These are phyloP conservation scores for Pipa parva DNA, from an alignment of 2,113 vertebrate species.

Conservation along the genomic window DNA sequence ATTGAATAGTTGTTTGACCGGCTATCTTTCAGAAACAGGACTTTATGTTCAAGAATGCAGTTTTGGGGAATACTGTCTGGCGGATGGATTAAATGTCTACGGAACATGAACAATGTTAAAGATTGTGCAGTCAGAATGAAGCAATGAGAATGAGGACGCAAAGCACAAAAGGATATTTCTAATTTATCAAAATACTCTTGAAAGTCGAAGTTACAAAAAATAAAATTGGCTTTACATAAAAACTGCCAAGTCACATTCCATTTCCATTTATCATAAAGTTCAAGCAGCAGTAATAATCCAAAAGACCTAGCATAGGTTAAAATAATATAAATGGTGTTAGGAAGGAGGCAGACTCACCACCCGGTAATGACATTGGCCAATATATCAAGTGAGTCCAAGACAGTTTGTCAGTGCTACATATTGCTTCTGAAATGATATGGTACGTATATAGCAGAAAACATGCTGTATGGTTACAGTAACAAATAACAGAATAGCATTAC, in stretches of 20 bases:
- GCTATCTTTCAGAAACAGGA: constrained; percentile 18
- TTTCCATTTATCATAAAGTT: constrained; percentile 25
- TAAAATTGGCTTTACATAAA: constrained; percentile 35
- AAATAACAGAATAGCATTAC: too few species aligned
- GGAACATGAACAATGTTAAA: constrained; percentile 6
- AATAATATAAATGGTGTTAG: constrained; percentile 31
- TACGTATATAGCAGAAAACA: background rate
- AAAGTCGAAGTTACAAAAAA: constrained; percentile 36
- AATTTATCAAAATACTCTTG: constrained; percentile 36
- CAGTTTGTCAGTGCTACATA: constrained; percentile 9
- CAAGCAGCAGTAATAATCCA: constrained; percentile 27
- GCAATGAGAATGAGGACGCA: constrained; percentile 8
- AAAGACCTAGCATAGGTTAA: constrained; percentile 39
- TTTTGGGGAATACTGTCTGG: constrained; percentile 8
- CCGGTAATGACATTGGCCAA: background rate
- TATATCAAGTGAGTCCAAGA: constrained; percentile 12
- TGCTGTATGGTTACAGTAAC: too few species aligned
- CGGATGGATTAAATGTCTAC: constrained; percentile 20
- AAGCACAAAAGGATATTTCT: constrained; percentile 25
- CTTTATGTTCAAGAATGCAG: constrained; percentile 15
- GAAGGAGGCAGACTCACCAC: constrained; percentile 12
- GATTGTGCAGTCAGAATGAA: constrained; percentile 18
- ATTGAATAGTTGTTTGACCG: background rate
- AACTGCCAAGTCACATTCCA: constrained; percentile 32
- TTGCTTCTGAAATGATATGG: background rate